Evolutionary conservation across 92 coral and sea anemone genomes (phyloP).

Genomic region (Heliopora coerulea): DNA sequence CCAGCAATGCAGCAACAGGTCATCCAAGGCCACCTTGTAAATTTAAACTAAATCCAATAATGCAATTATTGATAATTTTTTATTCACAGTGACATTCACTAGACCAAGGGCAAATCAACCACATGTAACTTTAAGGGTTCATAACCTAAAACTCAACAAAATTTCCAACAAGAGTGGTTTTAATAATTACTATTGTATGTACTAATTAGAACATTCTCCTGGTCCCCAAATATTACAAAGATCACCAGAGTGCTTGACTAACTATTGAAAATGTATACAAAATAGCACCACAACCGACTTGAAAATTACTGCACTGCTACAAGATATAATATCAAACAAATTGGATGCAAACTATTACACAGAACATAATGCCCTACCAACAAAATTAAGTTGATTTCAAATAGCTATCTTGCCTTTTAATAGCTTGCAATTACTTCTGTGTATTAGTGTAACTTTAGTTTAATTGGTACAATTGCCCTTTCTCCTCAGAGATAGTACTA

Average conservation of each 20-base stretch:
- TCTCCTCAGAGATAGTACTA: not conserved
- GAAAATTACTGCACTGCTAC: slow-evolving; percentile 2
- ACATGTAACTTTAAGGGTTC: not conserved
- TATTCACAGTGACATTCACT: too few species aligned
- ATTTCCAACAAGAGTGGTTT: not conserved
- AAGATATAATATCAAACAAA: slow-evolving; percentile 31
- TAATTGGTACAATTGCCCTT: slow-evolving; percentile 7
- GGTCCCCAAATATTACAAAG: slow-evolving; percentile 20
- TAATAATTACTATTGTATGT: slow-evolving; percentile 14
- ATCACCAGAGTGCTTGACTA: not conserved
- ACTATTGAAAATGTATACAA: slow-evolving; percentile 25
- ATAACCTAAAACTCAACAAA: not conserved
- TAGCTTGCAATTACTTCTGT: not conserved
- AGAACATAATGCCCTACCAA: slow-evolving; percentile 31
- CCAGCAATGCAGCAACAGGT: too few species aligned
- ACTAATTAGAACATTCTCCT: slow-evolving; percentile 13
- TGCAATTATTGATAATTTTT: too few species aligned
- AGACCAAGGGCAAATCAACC: too few species aligned
- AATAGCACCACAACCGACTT: slow-evolving; percentile 3
- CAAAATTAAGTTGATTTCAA: slow-evolving; percentile 19
- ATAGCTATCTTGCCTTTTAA: slow-evolving; percentile 10
- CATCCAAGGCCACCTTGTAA: too few species aligned
- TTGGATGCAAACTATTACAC: slow-evolving; percentile 24
- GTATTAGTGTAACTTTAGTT: not conserved
- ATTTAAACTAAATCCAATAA: too few species aligned